A percentile compares a stretch with the other conserved stretches of the same genome.
phyloP scores from a whole-genome alignment of 2,113 vertebrate genomes.

The Python bivittatus region DNA sequence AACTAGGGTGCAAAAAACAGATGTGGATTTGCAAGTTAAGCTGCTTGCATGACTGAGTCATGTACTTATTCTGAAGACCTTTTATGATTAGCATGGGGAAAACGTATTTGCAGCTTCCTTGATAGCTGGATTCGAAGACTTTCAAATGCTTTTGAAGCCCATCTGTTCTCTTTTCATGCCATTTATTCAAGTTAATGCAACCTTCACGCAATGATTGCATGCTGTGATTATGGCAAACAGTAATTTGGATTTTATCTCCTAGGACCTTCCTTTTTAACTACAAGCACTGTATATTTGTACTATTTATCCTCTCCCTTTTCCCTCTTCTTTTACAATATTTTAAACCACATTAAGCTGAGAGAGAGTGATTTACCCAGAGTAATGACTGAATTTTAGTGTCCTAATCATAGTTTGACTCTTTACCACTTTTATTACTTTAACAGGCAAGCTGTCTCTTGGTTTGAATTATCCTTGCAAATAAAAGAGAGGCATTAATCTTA shows the following conservation, averaged over 20 bases:
- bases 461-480: constrained; percentile 13
- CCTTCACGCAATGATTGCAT: constrained; percentile 37
- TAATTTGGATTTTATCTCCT: constrained; percentile 35
- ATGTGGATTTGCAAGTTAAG: background rate
- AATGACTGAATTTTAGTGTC: background rate
- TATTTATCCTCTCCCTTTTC: background rate
- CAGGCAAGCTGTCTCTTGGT: background rate
- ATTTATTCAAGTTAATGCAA: constrained; percentile 37
- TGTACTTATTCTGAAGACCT: background rate
- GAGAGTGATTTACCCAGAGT: background rate
- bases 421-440: background rate
- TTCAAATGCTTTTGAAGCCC: constrained; percentile 46
- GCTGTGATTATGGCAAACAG: constrained; percentile 43
- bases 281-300: constrained; percentile 11
- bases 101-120: constrained; percentile 25
- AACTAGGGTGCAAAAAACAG: background rate
- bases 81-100: constrained; percentile 40
- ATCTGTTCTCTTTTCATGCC: constrained; percentile 25
- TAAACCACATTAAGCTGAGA: background rate
- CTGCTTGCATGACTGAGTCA: background rate
- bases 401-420: too few relatives aligned
- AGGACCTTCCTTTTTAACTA: constrained; percentile 23
- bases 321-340: background rate
- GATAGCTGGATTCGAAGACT: constrained; percentile 50
- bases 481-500: background rate